Conservation (phyloP, 2,888 invertebrate genomes). For the Xestia xanthographa region DNA sequence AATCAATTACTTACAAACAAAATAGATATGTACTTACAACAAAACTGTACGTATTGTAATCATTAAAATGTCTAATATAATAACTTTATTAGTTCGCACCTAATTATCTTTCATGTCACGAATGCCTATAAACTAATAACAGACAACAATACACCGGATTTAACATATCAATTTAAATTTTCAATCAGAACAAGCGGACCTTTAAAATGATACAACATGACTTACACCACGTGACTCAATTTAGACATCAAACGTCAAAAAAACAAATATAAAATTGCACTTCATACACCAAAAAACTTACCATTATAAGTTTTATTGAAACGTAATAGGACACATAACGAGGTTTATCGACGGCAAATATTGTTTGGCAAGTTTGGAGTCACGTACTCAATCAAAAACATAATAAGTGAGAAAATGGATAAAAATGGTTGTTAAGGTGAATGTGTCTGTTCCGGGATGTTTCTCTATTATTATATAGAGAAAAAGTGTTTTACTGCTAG, state of each 20-base stretch:
- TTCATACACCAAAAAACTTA: constrained; percentile 17
- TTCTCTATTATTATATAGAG: constrained; percentile 27
- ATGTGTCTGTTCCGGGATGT: constrained; percentile 45
- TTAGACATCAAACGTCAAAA: constrained; percentile 66
- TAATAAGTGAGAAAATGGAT: constrained; percentile 65
- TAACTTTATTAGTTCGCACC: constrained; percentile 46
- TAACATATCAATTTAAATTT: constrained; percentile 66
- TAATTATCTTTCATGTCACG: constrained; percentile 52
- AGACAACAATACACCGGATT: constrained; percentile 63
- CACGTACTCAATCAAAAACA: constrained; percentile 68
- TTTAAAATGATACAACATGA: constrained; percentile 53
- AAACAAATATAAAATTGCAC: constrained; percentile 44
- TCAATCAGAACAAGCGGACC: constrained; percentile 57
- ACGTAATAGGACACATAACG: constrained; percentile 48
- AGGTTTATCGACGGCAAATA: constrained; percentile 47
- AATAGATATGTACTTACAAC: constrained; percentile 13
- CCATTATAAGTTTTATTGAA: constrained; percentile 55
- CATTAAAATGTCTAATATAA: constrained; percentile 36
- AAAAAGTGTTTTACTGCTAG: constrained; percentile 50
- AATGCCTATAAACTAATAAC: constrained; percentile 63
- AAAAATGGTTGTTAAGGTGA: constrained; percentile 57
- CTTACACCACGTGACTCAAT: constrained; percentile 57
- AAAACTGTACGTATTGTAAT: background rate
- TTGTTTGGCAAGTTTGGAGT: constrained; percentile 47
- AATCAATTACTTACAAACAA: constrained; percentile 27